Base-by-base conservation (phyloP, 2,797 vertebrate genomes). In the Atherinosoma microstoma region DNA sequence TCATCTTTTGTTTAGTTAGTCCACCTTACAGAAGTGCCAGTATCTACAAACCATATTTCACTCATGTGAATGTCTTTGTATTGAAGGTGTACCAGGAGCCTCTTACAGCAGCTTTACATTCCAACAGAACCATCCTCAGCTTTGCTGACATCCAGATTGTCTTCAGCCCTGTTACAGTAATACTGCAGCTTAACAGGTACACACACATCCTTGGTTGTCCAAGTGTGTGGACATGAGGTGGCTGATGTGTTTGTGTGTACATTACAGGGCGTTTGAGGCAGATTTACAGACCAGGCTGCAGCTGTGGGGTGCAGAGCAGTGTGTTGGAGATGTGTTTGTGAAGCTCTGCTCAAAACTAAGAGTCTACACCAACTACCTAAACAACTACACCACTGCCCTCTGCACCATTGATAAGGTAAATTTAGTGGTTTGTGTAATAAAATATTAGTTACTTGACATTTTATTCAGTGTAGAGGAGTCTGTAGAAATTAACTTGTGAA, bases 51-150 rank as follows among this genome's bases (percentile, higher is more conserved):
- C 15, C 2, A 8, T 20, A 2, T 45, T 45, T 11, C 1, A 13
- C 29, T 6, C 2, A 13, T 51, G 1, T 0, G 1, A 69, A 36
- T 58, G 13, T 4, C 1, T 58, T 27, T 51, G 63, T 35, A n/a
- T 78, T 79, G 40, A 69, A 92, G 58, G 91, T 94, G 3, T 97
- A 96, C 30, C 87, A 86, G 3, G 81, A 78, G 27, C 96, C 96
- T 22, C 79, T 96, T 2, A 90, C 88, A 58, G 95, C 96, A 1
- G 94, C 96, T 0, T 71, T 97, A 32, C 87, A 94, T 58, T 96
- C 96, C 36, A 96, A 96, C 85, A 88, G 94, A 77, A 93, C 95
- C n/a, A 96, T 98, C 54, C 79, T 95, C 53, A 95, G 94, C 77
- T 78, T 80, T 0, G 63, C 91, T 0, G 94, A 94, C 13, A 60